These are phyloP conservation scores for Teleogryllus occipitalis DNA, from an alignment of 1,140 invertebrate species.

Conservation along the genomic window DNA sequence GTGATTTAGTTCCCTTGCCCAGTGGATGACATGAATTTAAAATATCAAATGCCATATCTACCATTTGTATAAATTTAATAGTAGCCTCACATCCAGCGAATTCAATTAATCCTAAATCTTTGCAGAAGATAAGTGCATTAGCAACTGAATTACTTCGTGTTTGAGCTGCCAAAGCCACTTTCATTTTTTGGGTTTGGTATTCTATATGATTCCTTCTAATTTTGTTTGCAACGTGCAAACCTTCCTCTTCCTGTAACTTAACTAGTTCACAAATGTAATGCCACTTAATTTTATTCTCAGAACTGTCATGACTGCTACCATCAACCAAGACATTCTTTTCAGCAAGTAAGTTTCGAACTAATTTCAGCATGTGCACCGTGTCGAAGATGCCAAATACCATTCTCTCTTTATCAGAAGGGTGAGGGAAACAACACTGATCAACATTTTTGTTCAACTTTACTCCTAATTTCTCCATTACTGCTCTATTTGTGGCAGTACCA, in stretches of 20 bases:
- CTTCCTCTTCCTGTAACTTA: background rate
- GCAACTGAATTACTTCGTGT: background rate
- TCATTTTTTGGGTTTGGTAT: too few species aligned
- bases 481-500: constrained; percentile 7
- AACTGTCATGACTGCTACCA: background rate
- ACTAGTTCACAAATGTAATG: too few species aligned
- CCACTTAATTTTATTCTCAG: background rate
- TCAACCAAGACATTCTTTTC: constrained; percentile 10
- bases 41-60: constrained; percentile 2
- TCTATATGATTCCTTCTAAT: background rate
- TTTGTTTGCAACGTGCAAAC: constrained; percentile 7
- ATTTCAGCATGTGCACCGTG: background rate
- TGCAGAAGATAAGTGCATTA: background rate
- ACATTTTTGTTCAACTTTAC: background rate
- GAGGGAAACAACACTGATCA: constrained; percentile 4
- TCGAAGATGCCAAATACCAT: background rate
- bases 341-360: too few species aligned
- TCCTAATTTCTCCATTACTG: constrained; percentile 6
- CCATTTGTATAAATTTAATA: background rate
- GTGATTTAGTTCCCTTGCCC: constrained; percentile 8
- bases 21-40: constrained; percentile 11
- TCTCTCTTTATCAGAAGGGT: background rate
- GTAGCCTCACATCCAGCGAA: constrained; percentile 7
- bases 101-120: background rate
- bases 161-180: too few species aligned